These are phyloP conservation scores for Allolobophora icterica DNA, from an alignment of 2,888 invertebrate species.

Conservation along the genomic window DNA sequence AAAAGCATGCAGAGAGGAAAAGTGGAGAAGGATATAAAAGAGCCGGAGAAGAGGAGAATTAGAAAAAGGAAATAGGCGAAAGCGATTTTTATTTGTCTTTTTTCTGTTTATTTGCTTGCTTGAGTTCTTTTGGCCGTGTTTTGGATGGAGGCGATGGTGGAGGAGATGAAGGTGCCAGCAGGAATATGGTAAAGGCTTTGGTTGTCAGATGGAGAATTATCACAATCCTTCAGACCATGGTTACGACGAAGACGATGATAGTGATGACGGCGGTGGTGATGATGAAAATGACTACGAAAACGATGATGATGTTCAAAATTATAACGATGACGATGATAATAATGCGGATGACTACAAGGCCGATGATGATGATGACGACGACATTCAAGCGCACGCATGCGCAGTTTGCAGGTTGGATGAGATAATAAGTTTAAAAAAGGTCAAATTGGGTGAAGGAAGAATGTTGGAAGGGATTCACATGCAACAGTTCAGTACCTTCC, in stretches of 20 bases:
- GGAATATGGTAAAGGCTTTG: neutral
- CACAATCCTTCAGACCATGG: neutral
- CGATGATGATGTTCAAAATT: too few relatives aligned
- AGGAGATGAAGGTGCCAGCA: neutral
- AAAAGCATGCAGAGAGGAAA: neutral
- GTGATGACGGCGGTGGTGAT: too few relatives aligned
- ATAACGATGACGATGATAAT: too few relatives aligned
- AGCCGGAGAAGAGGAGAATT: neutral
- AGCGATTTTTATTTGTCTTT: neutral
- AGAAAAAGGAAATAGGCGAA: neutral
- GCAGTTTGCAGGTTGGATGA: too few relatives aligned
- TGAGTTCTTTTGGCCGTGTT: neutral
- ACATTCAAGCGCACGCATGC: too few relatives aligned
- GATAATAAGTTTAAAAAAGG: too few relatives aligned
- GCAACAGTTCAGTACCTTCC: too few relatives aligned
- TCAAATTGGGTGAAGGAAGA: neutral
- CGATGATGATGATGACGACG: too few relatives aligned
- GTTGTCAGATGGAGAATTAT: neutral
- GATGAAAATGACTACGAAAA: too few relatives aligned
- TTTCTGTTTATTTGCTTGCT: neutral
- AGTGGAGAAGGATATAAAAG: neutral
- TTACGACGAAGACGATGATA: neutral
- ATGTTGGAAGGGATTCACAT: too few relatives aligned
- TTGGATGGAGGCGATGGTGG: neutral
- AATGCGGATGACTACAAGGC: too few relatives aligned